Evolutionary conservation across 2,888 invertebrate genomes (phyloP).

Genomic region (Merodon equestris): DNA sequence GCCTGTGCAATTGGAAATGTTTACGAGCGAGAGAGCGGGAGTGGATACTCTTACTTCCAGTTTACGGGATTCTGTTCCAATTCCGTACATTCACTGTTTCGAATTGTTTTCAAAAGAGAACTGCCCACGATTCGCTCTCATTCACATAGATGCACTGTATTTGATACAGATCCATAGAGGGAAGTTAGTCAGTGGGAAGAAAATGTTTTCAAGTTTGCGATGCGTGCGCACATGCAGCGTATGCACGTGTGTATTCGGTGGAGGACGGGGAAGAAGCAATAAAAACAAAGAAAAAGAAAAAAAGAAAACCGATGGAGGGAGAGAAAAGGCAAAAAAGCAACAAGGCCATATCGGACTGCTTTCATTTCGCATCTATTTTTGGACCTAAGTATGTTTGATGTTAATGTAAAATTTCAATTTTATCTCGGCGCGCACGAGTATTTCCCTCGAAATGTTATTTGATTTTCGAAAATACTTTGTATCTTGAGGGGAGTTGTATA

Average conservation of each 20-base stretch:
- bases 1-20: slow-evolving; percentile 32
- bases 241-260: slow-evolving; percentile 56
- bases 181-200: too few species aligned
- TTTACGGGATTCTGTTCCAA: background rate
- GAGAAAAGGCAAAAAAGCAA: slow-evolving; percentile 43
- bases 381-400: slow-evolving; percentile 26
- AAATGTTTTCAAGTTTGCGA: slow-evolving; percentile 35
- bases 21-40: slow-evolving; percentile 15
- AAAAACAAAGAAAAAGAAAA: slow-evolving; percentile 29
- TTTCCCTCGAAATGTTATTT: background rate
- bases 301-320: slow-evolving; percentile 19
- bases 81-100: slow-evolving; percentile 3
- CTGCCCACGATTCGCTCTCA: too few species aligned
- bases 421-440: too few species aligned
- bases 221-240: slow-evolving; percentile 62
- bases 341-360: slow-evolving; percentile 63
- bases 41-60: too few species aligned
- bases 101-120: slow-evolving; percentile 49
- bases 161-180: background rate
- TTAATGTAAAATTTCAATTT: slow-evolving; percentile 33
- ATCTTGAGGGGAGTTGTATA: too few species aligned
- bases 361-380: slow-evolving; percentile 61
- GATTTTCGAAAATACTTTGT: too few species aligned
- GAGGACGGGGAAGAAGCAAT: slow-evolving; percentile 17
- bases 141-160: background rate